Conservation (phyloP, 2,113 vertebrate genomes). For the Phoenicopterus ruber region DNA sequence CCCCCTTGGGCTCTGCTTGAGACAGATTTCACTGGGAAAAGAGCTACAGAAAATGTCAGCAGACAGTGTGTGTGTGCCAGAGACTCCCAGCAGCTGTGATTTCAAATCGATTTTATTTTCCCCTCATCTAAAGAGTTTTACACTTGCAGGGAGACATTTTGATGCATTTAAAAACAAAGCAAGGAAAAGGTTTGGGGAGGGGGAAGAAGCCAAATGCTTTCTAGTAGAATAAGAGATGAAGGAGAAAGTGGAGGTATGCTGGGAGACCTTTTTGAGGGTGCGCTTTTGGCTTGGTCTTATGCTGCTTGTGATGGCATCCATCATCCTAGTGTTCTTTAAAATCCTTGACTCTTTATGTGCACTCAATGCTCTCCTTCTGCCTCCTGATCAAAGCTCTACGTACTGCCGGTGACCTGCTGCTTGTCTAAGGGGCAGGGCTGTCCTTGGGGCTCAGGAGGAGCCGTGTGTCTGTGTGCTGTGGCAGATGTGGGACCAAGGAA, state of each 20-base stretch:
- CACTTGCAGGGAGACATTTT: constrained; percentile 48
- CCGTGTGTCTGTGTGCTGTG: constrained; percentile 78
- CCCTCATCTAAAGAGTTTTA: constrained; percentile 53
- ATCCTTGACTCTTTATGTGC: not conserved
- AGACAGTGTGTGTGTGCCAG: constrained; percentile 44
- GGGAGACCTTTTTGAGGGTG: not conserved
- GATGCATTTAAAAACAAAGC: constrained; percentile 38
- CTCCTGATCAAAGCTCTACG: constrained; percentile 35
- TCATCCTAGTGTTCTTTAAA: not conserved
- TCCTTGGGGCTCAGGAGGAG: constrained; percentile 66
- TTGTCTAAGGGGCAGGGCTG: constrained; percentile 80
- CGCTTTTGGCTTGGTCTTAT: not conserved
- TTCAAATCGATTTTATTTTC: constrained; percentile 58
- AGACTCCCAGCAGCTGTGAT: constrained; percentile 60
- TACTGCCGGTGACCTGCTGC: constrained; percentile 66
- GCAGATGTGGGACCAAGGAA: constrained; percentile 67
- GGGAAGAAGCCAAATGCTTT: not conserved
- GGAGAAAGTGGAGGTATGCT: not conserved
- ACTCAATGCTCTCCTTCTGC: not conserved
- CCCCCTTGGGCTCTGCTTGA: constrained; percentile 58
- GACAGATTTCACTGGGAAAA: constrained; percentile 65
- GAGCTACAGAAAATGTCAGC: constrained; percentile 65
- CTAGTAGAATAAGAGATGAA: not conserved
- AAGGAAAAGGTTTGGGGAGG: not conserved
- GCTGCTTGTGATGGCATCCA: not conserved